Evolutionary conservation across 2,888 invertebrate species (phyloP), one percentile per base, ranked within the genome.

Genomic region (Lottia scabra): DNA sequence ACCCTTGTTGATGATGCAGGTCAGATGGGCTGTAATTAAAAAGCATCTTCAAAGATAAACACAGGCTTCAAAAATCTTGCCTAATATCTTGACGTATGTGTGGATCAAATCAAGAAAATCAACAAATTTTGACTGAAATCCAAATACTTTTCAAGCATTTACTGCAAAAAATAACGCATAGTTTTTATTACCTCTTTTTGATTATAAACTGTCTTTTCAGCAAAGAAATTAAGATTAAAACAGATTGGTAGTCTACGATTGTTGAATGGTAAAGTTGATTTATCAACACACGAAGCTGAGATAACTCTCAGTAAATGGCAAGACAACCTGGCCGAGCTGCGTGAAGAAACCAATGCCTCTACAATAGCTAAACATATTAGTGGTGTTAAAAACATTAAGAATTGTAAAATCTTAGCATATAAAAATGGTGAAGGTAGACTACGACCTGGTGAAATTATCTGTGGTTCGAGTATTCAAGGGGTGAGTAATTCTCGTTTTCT

Each of bases 191-290:
- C 5, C n/a, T 30, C 30, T 30, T 30, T 30, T 30, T 30, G 2
- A 30, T 30, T 2, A 4, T 30, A 30, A 30, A 30, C 5, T 30
- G 2, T 30, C n/a, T 68, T 70, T 78, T 19, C 77, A 83, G 83
- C 84, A 44, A 84, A 84, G 67, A 83, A 81, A 70, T 73, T 83
- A 62, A 81, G 81, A 68, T 77, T 88, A 67, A 83, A 84, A 72
- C 86, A 86, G 74, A 81, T 84, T 38, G 89, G 89, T 62, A 87
- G 88, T 77, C 89, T 89, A 81, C 83, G 85, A 68, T 85, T 87
- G 46, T 78, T 89, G 66, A 89, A 88, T 78, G 88, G 87, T n/a
- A 89, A 89, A 75, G 88, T 89, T 26, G 88, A 89, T 75, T 79
- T 89, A 70, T 87, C 89, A 0, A 85, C 86, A 13, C 82, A 83